Conservation (phyloP, 1,140 invertebrate species). For the Aphaenogaster ashmeadi region DNA sequence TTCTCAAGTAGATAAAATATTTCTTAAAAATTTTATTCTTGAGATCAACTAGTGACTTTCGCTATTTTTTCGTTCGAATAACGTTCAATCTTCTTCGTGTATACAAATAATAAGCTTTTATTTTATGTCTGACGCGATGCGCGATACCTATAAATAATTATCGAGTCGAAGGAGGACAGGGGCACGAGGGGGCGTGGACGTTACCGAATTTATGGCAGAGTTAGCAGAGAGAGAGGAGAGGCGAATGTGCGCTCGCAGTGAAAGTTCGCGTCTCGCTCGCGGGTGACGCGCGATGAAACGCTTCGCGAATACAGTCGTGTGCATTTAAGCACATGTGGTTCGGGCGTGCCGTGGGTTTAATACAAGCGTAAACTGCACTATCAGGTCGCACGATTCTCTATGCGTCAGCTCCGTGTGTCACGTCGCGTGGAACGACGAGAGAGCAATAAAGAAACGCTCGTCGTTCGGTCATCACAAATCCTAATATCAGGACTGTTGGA, state of each 20-base stretch:
- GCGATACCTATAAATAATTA: constrained; percentile 22
- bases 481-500: background rate
- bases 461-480: background rate
- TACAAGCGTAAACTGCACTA: constrained; percentile 59
- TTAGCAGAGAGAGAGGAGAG: constrained; percentile 43
- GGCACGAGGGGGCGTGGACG: constrained; percentile 43
- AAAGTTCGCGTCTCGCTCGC: constrained; percentile 63
- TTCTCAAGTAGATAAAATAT: background rate
- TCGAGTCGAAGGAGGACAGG: constrained; percentile 10
- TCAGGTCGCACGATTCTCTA: constrained; percentile 56
- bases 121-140: constrained; percentile 13
- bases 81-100: too few relatives aligned
- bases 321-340: constrained; percentile 26
- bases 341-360: constrained; percentile 57
- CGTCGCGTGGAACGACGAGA: constrained; percentile 28
- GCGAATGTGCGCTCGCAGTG: constrained; percentile 55
- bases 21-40: background rate
- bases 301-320: constrained; percentile 30
- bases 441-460: constrained; percentile 20
- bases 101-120: constrained; percentile 20
- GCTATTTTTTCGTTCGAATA: background rate
- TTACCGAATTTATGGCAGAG: constrained; percentile 69
- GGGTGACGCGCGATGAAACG: constrained; percentile 54
- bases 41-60: background rate
- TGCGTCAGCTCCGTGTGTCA: constrained; percentile 39